These are phyloP conservation scores for Rhizoglyphus robini DNA, from an alignment of 1,140 invertebrate genomes.

Conservation along the genomic window DNA sequence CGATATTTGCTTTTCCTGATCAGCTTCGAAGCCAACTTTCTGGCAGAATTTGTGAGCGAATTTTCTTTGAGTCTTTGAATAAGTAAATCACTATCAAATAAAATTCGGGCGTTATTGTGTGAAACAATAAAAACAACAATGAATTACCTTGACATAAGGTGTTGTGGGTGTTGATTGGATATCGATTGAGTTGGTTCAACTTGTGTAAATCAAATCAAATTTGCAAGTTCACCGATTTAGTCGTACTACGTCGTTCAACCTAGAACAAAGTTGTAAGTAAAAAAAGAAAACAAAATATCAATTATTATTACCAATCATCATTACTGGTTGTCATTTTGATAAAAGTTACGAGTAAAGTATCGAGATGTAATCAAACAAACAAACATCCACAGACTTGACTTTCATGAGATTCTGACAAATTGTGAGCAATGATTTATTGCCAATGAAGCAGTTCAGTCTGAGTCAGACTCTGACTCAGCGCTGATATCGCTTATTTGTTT, in stretches of 20 bases:
- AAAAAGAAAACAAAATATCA: no score
- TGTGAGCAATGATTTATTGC: no score
- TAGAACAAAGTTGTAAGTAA: background rate
- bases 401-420: no score
- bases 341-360: no score
- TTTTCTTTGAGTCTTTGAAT: no score
- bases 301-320: no score
- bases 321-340: no score
- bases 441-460: no score
- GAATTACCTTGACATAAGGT: background rate
- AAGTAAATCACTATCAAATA: constrained; percentile 3
- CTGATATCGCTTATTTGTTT: no score
- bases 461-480: no score
- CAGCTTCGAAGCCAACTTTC: background rate
- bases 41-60: constrained; percentile 2
- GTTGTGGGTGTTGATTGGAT: constrained; percentile 8
- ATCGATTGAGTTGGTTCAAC: constrained; percentile 17
- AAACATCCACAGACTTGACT: no score
- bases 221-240: constrained; percentile 13
- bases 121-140: background rate
- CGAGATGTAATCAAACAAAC: no score
- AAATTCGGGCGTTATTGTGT: background rate
- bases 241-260: background rate
- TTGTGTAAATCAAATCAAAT: constrained; percentile 19
- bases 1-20: constrained; percentile 5